These are phyloP conservation scores for Venturia canescens DNA, from an alignment of 1,140 invertebrate species.

Conservation along the genomic window DNA sequence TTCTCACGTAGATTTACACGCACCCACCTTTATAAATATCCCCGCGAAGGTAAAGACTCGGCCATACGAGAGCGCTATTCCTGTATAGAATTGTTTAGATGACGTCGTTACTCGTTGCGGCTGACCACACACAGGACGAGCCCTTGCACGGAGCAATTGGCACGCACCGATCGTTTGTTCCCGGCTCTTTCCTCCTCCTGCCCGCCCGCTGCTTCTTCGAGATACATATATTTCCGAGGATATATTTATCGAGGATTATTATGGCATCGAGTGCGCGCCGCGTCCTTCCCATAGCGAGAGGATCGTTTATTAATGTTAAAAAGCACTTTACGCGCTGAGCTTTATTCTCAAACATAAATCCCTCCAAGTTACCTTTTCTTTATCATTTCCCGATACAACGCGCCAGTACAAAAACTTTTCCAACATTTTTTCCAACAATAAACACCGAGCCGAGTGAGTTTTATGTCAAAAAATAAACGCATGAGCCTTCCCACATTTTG, in stretches of 20 bases:
- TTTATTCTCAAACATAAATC: no score
- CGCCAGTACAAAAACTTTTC: no score
- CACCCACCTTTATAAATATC: neutral
- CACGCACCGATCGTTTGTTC: slow-evolving; percentile 42
- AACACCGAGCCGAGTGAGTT: no score
- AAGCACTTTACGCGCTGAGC: no score
- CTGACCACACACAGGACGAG: slow-evolving; percentile 38
- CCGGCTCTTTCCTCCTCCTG: neutral
- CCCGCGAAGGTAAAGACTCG: neutral
- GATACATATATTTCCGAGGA: neutral
- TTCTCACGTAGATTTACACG: neutral
- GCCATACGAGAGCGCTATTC: no score
- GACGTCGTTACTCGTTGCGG: slow-evolving; percentile 36
- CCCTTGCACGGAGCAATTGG: slow-evolving; percentile 33
- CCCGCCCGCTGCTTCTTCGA: neutral
- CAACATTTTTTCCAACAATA: no score
- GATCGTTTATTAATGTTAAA: no score
- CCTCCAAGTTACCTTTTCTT: neutral
- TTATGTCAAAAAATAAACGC: no score
- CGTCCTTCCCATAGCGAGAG: no score
- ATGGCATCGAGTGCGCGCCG: neutral
- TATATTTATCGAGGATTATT: slow-evolving; percentile 13
- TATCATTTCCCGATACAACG: neutral
- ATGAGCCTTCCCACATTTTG: no score
- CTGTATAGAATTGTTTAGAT: slow-evolving; percentile 14